Evolutionary conservation across 2,797 vertebrate species (phyloP).

Genomic region (Botia almorhae): DNA sequence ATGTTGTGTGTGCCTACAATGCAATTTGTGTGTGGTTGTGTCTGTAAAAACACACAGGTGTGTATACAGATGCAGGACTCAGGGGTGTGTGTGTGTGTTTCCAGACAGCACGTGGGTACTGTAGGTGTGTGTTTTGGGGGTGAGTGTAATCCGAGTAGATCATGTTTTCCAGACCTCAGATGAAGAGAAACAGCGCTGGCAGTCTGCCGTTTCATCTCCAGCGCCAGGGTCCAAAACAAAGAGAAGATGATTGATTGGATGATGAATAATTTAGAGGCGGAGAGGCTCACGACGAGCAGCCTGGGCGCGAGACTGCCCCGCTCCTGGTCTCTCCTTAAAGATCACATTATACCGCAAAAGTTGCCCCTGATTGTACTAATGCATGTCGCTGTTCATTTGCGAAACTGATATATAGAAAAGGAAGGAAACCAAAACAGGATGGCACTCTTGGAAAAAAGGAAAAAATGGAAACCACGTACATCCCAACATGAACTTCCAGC

Average conservation of each 20-base stretch:
- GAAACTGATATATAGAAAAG: conserved; percentile 76
- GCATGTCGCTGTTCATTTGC: conserved; percentile 77
- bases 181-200: conserved; percentile 85
- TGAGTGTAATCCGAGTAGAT: conserved; percentile 81
- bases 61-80: conserved; percentile 59
- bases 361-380: conserved; percentile 79
- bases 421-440: conserved; percentile 62
- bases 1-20: background rate
- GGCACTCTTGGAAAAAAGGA: conserved; percentile 25
- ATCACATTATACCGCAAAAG: conserved; percentile 73
- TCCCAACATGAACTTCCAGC: conserved; percentile 68
- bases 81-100: conserved; percentile 59
- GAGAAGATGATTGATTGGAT: conserved; percentile 88
- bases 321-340: conserved; percentile 66
- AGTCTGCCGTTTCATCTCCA: conserved; percentile 83
- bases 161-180: conserved; percentile 84
- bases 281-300: conserved; percentile 75
- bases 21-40: background rate
- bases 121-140: conserved; percentile 63
- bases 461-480: conserved; percentile 63
- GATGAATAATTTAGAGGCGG: conserved; percentile 86
- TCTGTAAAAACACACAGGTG: conserved; percentile 37
- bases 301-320: conserved; percentile 61
- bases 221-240: conserved; percentile 87
- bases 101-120: conserved; percentile 39